phyloP scores from a whole-genome alignment of 2,113 vertebrate genomes.

The Centropristis striata region DNA sequence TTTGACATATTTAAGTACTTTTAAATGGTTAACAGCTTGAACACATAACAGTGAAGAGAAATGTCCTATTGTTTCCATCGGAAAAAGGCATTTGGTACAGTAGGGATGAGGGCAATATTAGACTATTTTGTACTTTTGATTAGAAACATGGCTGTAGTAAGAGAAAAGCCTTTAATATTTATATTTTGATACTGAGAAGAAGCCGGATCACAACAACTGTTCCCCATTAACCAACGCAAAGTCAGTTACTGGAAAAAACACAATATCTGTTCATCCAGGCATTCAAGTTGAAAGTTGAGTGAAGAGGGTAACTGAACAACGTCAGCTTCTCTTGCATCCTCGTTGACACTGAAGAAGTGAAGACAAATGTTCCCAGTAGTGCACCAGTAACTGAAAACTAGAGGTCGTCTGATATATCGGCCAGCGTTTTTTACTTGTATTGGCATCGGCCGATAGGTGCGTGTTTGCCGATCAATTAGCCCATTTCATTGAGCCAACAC shows the following conservation, averaged over 20 bases:
- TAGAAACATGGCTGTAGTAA: background rate
- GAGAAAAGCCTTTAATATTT: background rate
- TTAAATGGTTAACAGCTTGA: background rate
- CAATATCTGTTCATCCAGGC: background rate
- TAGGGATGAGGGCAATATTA: too few relatives aligned
- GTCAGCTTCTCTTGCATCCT: background rate
- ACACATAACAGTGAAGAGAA: background rate
- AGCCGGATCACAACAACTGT: background rate
- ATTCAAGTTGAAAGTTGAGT: background rate
- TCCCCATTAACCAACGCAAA: background rate
- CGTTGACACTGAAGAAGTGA: too few relatives aligned
- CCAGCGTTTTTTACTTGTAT: too few relatives aligned
- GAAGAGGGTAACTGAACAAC: background rate
- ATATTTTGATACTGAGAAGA: background rate
- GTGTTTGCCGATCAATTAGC: too few relatives aligned
- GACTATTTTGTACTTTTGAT: background rate
- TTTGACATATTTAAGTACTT: background rate
- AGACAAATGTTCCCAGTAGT: background rate
- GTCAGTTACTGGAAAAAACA: background rate
- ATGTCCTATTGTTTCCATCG: background rate
- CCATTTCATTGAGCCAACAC: too few relatives aligned
- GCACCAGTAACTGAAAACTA: background rate
- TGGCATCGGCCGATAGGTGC: too few relatives aligned
- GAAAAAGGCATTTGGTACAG: background rate
- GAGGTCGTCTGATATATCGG: too few relatives aligned